phyloP scores from a whole-genome alignment of 2,113 vertebrate genomes.

The Microcebus jonahi region DNA sequence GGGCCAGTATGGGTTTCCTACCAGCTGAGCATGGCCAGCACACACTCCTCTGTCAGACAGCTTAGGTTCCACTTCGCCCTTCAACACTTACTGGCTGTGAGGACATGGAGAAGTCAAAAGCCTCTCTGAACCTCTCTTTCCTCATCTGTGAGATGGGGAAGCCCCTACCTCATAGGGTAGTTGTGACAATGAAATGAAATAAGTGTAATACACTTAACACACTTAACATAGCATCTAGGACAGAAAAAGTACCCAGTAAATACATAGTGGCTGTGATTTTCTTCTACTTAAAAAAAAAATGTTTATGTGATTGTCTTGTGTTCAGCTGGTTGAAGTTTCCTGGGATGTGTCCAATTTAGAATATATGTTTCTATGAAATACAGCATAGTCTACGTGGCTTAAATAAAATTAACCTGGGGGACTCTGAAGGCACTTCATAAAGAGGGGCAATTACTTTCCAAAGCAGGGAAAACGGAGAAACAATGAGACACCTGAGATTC shows the following conservation, averaged over 20 bases:
- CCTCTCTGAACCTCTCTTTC: neutral
- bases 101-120: neutral
- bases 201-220: neutral
- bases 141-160: neutral
- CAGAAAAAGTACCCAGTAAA: neutral
- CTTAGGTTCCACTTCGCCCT: neutral
- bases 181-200: neutral
- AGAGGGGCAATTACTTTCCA: neutral
- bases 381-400: neutral
- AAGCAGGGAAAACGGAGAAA: neutral
- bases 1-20: neutral
- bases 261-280: neutral
- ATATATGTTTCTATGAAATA: neutral
- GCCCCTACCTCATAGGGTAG: neutral
- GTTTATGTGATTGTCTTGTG: rapidly evolving
- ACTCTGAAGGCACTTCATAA: neutral
- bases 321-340: neutral
- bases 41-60: neutral
- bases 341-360: neutral
- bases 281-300: neutral
- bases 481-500: neutral
- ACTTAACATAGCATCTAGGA: neutral
- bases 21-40: neutral
- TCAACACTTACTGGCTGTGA: neutral
- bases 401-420: neutral